Evolutionary conservation across 2,888 invertebrate genomes (phyloP).

Genomic region (Gonocerus acuteangulatus): DNA sequence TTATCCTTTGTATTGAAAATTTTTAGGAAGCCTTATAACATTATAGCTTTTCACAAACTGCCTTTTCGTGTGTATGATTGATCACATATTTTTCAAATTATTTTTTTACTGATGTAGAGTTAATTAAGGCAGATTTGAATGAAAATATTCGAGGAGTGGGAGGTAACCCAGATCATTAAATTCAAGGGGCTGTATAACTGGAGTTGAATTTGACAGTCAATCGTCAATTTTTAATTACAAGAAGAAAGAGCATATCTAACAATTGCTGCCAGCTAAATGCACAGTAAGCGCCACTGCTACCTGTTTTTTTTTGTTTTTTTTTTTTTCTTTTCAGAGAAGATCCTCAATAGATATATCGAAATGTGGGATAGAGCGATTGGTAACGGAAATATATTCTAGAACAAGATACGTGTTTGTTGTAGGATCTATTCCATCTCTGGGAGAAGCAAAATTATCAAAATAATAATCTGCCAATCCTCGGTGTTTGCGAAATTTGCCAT

Average conservation of each 20-base stretch:
- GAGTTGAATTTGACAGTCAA: not conserved
- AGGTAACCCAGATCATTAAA: not conserved
- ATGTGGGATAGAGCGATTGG: not conserved
- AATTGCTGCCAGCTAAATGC: slow-evolving; percentile 1
- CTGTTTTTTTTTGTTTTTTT: not conserved
- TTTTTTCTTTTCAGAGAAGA: slow-evolving; percentile 21
- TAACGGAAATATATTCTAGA: not conserved
- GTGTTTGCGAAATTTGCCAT: slow-evolving; percentile 8
- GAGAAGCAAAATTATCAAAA: slow-evolving; percentile 1
- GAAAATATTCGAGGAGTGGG: slow-evolving; percentile 1
- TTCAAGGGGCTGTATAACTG: no score
- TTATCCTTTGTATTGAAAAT: not conserved
- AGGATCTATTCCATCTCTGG: slow-evolving; percentile 17
- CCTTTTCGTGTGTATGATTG: slow-evolving; percentile 17
- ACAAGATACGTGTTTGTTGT: not conserved
- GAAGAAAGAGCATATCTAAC: not conserved
- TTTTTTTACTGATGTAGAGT: slow-evolving; percentile 20
- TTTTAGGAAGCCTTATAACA: slow-evolving; percentile 5
- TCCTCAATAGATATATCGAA: not conserved
- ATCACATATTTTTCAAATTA: slow-evolving; percentile 16
- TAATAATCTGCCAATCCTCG: slow-evolving; percentile 1
- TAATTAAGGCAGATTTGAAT: slow-evolving; percentile 16
- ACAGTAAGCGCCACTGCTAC: slow-evolving; percentile 23
- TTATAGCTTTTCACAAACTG: slow-evolving; percentile 23
- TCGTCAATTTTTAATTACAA: not conserved